Conservation (phyloP, 2,888 invertebrate species). For the Hermodice carunculata region DNA sequence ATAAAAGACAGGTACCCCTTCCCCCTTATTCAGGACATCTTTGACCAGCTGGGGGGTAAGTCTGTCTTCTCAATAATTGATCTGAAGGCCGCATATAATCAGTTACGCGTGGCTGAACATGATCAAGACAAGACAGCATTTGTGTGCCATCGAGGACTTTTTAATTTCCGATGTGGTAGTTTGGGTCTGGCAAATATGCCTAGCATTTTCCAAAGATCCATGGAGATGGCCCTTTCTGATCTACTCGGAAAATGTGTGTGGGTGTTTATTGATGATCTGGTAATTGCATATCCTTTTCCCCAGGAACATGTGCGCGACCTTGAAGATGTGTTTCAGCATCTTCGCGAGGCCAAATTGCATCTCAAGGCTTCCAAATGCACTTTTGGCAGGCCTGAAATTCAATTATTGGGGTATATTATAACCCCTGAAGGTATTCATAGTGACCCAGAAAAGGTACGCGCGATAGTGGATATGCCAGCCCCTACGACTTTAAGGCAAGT, state of each 20-base stretch:
- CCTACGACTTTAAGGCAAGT: neutral
- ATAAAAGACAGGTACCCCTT: neutral
- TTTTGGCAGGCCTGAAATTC: neutral
- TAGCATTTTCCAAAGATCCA: neutral
- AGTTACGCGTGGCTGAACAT: neutral
- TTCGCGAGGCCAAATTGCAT: too few relatives aligned
- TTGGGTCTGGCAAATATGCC: neutral
- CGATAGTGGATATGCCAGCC: neutral
- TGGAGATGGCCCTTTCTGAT: neutral
- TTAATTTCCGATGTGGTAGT: neutral
- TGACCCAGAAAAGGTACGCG: neutral
- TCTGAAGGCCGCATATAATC: neutral
- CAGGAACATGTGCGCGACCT: too few relatives aligned
- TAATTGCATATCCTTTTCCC: too few relatives aligned
- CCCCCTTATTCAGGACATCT: neutral
- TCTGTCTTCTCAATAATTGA: neutral
- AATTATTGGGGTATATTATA: constrained; percentile 4
- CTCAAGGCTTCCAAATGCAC: neutral
- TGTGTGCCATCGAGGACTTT: neutral
- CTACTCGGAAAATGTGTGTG: neutral
- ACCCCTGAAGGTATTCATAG: neutral
- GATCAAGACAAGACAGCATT: neutral
- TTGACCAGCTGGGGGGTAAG: neutral
- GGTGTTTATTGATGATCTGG: neutral
- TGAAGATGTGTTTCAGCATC: too few relatives aligned